These are phyloP conservation scores for Pseudopipra pipra DNA, from an alignment of 2,113 vertebrate genomes.

Conservation along the genomic window DNA sequence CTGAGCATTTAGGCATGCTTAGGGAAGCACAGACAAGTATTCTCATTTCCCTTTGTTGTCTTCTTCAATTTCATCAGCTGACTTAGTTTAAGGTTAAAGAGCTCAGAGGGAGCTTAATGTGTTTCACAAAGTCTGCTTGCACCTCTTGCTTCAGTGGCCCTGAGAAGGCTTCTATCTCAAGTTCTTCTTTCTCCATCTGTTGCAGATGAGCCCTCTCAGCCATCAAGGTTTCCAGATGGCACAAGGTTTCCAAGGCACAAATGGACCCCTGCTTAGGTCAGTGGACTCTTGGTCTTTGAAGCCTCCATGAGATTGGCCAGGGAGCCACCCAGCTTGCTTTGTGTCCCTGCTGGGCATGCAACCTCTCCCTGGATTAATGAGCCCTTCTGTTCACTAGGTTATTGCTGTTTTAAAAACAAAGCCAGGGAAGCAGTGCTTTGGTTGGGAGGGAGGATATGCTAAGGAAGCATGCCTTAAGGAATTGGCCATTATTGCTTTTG, in stretches of 20 bases:
- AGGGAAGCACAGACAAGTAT: neutral
- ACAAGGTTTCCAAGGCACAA: neutral
- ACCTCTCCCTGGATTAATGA: neutral
- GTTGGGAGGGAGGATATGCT: neutral
- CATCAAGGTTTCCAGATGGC: neutral
- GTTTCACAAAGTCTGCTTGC: neutral
- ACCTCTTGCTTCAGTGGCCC: neutral
- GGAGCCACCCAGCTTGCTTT: neutral
- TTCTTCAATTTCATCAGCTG: neutral
- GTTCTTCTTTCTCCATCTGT: neutral
- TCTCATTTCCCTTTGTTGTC: neutral
- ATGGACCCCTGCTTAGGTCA: neutral
- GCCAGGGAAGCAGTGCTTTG: neutral
- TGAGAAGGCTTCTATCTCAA: neutral
- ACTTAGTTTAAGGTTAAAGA: neutral
- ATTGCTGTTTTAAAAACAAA: conserved; percentile 12
- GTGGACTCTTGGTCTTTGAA: neutral
- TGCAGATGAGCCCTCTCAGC: neutral
- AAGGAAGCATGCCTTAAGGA: conserved; percentile 17
- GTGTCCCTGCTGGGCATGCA: neutral
- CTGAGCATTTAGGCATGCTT: neutral
- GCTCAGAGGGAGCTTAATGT: neutral
- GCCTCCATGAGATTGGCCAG: neutral
- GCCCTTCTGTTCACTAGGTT: neutral
- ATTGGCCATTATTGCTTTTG: neutral